Percentiles rank a stretch among this genome's conserved stretches.
Conservation (phyloP, 2,113 vertebrate genomes). For the Perca flavescens region DNA sequence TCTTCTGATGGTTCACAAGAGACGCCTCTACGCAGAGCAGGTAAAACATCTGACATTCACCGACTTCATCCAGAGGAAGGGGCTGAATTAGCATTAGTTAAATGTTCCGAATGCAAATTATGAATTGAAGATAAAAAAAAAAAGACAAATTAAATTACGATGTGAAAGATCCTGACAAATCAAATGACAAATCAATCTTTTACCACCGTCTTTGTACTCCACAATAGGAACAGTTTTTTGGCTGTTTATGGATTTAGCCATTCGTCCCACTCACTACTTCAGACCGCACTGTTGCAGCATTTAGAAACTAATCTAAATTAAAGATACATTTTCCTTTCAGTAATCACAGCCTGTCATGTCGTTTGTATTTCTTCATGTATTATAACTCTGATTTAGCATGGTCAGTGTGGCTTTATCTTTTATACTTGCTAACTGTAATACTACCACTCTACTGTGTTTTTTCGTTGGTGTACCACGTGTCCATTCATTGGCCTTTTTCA, state of each 20-base stretch:
- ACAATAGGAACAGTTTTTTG: neutral
- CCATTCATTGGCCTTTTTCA: neutral
- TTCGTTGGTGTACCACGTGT: neutral
- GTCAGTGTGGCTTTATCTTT: neutral
- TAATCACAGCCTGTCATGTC: neutral
- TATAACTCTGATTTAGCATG: neutral
- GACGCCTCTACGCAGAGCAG: constrained; percentile 90
- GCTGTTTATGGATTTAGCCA: neutral
- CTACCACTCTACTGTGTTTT: neutral
- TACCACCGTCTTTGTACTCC: neutral
- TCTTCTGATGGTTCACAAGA: constrained; percentile 86
- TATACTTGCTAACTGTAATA: neutral
- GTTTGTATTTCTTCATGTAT: too few species aligned
- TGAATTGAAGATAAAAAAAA: neutral
- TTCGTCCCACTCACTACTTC: neutral
- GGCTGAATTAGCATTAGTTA: neutral
- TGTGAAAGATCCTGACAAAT: neutral
- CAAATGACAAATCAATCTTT: neutral
- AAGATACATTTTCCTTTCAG: neutral
- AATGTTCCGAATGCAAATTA: neutral
- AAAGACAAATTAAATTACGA: too few species aligned
- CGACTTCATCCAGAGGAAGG: neutral
- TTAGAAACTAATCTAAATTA: neutral
- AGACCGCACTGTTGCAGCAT: neutral
- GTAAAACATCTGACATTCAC: constrained; percentile 67